A percentile compares a stretch with the other conserved stretches of the same genome.
These are phyloP conservation scores for Sipunculus nudus DNA, from an alignment of 2,888 invertebrate species.

Conservation along the genomic window DNA sequence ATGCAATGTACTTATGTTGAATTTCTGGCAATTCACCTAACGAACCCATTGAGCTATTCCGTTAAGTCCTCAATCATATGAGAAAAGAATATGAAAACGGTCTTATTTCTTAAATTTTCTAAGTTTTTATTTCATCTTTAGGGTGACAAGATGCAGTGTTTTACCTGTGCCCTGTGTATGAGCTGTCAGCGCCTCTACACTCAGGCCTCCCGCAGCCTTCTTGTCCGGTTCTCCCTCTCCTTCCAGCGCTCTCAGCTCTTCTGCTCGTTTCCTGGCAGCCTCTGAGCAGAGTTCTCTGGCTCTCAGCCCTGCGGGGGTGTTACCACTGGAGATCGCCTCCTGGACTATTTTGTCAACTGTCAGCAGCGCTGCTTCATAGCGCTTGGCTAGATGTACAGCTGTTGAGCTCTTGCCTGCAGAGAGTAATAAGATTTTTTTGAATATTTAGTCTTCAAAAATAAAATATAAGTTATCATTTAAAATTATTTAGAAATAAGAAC, in stretches of 20 bases:
- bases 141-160: no score
- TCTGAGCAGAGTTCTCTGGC: slow-evolving; percentile 64
- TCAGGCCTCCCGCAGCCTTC: slow-evolving; percentile 52
- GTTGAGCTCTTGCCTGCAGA: slow-evolving; percentile 60
- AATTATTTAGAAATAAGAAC: no score
- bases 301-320: slow-evolving; percentile 56
- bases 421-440: not conserved
- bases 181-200: slow-evolving; percentile 64
- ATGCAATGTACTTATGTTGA: no score
- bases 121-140: no score
- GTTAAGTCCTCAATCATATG: no score
- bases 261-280: slow-evolving; percentile 54
- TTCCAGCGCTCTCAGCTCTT: slow-evolving; percentile 50
- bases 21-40: no score
- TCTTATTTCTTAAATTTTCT: no score
- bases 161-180: slow-evolving; percentile 54
- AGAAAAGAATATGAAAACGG: no score
- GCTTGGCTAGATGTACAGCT: slow-evolving; percentile 58
- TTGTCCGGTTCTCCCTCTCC: slow-evolving; percentile 45
- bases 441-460: no score
- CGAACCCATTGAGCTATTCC: no score
- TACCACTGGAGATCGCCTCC: slow-evolving; percentile 64
- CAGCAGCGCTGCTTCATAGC: slow-evolving; percentile 63
- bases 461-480: no score
- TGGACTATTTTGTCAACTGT: slow-evolving; percentile 63